Conservation (phyloP, 2,888 invertebrate species). For the Pantelozetes paolii region DNA sequence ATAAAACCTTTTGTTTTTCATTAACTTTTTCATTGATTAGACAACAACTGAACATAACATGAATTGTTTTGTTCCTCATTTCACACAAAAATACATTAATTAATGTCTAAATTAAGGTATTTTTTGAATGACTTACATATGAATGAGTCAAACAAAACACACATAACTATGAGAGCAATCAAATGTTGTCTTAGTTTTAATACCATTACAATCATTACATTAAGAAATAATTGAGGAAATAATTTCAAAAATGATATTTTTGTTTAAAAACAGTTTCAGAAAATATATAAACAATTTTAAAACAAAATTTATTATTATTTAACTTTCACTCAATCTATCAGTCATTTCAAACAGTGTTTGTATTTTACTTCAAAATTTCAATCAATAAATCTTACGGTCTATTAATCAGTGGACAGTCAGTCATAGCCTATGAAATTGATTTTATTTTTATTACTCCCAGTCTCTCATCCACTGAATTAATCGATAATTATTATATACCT, state of each 20-base stretch:
- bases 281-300: not conserved
- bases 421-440: constrained; percentile 11
- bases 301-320: not conserved
- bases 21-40: not conserved
- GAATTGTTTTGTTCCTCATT: constrained; percentile 22
- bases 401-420: constrained; percentile 8
- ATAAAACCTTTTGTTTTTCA: not conserved
- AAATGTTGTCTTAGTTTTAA: constrained; percentile 32
- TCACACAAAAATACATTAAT: not conserved
- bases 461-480: too few relatives aligned
- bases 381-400: constrained; percentile 15
- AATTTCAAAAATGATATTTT: constrained; percentile 13
- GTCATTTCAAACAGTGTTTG: too few relatives aligned
- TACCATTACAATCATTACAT: constrained; percentile 5
- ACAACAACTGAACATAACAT: too few relatives aligned
- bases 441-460: too few relatives aligned
- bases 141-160: constrained; percentile 12
- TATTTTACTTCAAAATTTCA: too few relatives aligned
- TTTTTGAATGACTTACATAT: constrained; percentile 13
- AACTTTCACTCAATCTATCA: not conserved
- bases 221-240: constrained; percentile 31
- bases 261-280: not conserved
- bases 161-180: constrained; percentile 31
- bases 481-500: too few relatives aligned
- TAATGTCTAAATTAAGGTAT: constrained; percentile 3